phyloP scores from a whole-genome alignment of 2,888 invertebrate species.

The Microctonus aethiopoides region DNA sequence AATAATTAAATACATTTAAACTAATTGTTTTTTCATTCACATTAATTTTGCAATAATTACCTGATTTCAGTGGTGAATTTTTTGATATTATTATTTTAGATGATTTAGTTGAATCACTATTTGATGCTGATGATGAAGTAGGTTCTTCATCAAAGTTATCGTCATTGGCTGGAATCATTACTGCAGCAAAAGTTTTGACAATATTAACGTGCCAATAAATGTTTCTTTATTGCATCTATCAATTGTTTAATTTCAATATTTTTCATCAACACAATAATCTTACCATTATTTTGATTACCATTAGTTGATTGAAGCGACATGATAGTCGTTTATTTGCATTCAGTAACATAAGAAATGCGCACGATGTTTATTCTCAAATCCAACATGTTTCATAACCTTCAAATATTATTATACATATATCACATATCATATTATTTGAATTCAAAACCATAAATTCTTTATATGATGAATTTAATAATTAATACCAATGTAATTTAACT shows the following conservation, averaged over 20 bases:
- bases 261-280: not conserved
- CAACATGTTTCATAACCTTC: constrained; percentile 6
- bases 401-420: not conserved
- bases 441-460: not conserved
- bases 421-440: not conserved
- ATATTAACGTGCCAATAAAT: not conserved
- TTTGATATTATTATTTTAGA: not conserved
- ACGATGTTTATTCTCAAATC: not conserved
- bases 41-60: not conserved
- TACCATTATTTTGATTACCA: constrained; percentile 1
- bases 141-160: not conserved
- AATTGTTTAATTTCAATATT: not conserved
- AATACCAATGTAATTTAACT: no score
- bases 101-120: not conserved
- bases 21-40: not conserved
- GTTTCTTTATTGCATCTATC: not conserved
- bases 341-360: not conserved
- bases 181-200: not conserved
- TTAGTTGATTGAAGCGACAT: constrained; percentile 3
- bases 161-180: constrained; percentile 8
- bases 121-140: not conserved
- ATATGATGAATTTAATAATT: not conserved
- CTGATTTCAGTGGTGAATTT: not conserved
- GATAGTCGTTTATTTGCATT: not conserved
- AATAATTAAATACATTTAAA: not conserved